These are phyloP conservation scores for Luscinia megarhynchos DNA, from an alignment of 2,797 vertebrate species.

Conservation along the genomic window DNA sequence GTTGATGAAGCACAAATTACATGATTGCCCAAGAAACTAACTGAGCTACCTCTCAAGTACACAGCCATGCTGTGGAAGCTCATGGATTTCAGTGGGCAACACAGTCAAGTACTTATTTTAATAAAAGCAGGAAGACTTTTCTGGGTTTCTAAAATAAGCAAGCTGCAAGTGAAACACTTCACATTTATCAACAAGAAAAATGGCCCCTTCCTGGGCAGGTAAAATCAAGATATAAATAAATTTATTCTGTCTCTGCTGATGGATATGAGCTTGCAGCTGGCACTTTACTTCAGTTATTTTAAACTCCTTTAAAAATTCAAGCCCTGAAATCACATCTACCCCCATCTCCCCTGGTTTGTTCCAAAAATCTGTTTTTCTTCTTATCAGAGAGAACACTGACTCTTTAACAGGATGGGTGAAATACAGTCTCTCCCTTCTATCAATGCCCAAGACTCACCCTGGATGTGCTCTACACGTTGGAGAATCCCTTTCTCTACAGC, in stretches of 20 bases:
- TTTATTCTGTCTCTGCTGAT: background rate
- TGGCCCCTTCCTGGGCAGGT: constrained; percentile 23
- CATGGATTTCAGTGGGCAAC: constrained; percentile 9
- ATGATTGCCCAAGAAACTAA: constrained; percentile 44
- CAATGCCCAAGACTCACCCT: too few species aligned
- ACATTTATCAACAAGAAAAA: constrained; percentile 48
- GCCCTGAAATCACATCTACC: background rate
- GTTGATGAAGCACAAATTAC: constrained; percentile 52
- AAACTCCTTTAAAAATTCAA: constrained; percentile 12
- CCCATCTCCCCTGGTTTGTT: rapidly evolving
- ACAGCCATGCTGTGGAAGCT: constrained; percentile 33
- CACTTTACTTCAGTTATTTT: background rate
- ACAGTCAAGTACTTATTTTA: constrained; percentile 36
- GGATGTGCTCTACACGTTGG: background rate
- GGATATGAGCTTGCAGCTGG: background rate
- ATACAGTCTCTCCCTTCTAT: background rate
- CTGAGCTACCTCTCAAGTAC: constrained; percentile 26
- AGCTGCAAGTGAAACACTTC: background rate
- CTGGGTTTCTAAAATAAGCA: constrained; percentile 31
- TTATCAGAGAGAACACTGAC: background rate
- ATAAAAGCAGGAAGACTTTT: background rate
- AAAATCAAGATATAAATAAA: constrained; percentile 45
- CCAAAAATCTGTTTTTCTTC: background rate
- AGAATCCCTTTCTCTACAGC: background rate
- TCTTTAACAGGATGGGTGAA: background rate